Percentiles rank a stretch among this genome's conserved stretches.
Evolutionary conservation across 2,888 invertebrate species (phyloP).

Genomic region (Leptinotarsa rubiginosa): DNA sequence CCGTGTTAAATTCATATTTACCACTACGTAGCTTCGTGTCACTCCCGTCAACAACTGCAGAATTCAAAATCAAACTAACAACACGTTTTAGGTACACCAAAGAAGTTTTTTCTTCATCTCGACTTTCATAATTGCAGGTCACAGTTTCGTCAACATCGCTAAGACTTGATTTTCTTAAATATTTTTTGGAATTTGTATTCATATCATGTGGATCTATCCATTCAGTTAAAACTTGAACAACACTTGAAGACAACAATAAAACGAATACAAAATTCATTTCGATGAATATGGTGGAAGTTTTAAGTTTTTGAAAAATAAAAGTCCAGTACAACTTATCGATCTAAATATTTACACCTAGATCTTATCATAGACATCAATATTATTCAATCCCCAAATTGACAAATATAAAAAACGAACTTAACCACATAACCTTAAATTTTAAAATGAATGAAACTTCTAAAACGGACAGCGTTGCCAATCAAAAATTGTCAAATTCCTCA

Average conservation of each 20-base stretch:
- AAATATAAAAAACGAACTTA: too few species aligned
- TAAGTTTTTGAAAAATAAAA: neutral
- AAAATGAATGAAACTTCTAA: too few species aligned
- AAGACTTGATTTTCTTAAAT: neutral
- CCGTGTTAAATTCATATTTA: slow-evolving; percentile 40
- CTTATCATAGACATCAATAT: too few species aligned
- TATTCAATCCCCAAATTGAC: too few species aligned
- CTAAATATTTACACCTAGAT: too few species aligned
- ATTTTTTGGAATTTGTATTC: slow-evolving; percentile 38
- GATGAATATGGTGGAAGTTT: neutral
- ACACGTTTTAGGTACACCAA: slow-evolving; percentile 45
- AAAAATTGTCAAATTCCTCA: too few species aligned
- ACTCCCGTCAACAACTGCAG: slow-evolving; percentile 40
- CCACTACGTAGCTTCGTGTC: slow-evolving; percentile 40
- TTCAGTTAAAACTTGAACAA: slow-evolving; percentile 26
- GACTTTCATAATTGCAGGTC: slow-evolving; percentile 5
- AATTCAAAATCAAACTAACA: slow-evolving; percentile 44
- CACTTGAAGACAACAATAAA: slow-evolving; percentile 16
- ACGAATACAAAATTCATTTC: slow-evolving; percentile 34
- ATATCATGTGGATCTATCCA: slow-evolving; percentile 53
- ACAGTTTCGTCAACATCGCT: neutral
- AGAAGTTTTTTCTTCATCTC: slow-evolving; percentile 33
- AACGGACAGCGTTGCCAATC: too few species aligned
- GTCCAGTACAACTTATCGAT: too few species aligned
- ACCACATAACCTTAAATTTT: too few species aligned